Conservation (phyloP, 2,888 invertebrate genomes). For the Tiliacea citrago region DNA sequence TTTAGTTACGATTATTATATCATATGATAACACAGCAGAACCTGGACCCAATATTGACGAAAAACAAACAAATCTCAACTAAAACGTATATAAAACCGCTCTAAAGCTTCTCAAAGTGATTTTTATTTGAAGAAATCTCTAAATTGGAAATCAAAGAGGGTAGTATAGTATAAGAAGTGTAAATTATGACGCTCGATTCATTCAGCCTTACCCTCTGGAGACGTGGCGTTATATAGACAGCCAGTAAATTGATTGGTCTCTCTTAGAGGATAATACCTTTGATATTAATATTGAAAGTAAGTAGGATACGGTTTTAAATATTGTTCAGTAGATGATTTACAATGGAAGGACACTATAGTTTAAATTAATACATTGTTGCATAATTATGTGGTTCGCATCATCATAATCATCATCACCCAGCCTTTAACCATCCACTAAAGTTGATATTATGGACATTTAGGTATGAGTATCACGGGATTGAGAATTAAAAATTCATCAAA, state of each 20-base stretch:
- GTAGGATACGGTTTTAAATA: not conserved
- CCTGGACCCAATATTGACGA: not conserved
- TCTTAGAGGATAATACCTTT: slow-evolving; percentile 22
- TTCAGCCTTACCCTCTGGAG: slow-evolving; percentile 17
- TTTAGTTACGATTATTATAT: no score
- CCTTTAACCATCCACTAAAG: no score
- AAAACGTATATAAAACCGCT: not conserved
- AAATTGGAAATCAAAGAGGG: slow-evolving; percentile 35
- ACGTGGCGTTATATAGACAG: slow-evolving; percentile 26
- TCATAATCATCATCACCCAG: no score
- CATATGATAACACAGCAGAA: not conserved
- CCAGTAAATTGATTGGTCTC: slow-evolving; percentile 36
- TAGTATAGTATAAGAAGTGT: slow-evolving; percentile 17
- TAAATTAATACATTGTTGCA: no score
- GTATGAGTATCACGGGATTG: no score
- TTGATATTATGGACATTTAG: no score
- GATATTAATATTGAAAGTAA: not conserved
- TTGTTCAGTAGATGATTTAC: not conserved
- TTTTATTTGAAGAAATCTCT: slow-evolving; percentile 30
- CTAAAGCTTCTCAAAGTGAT: slow-evolving; percentile 58
- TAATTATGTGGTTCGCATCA: no score
- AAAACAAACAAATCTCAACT: slow-evolving; percentile 10
- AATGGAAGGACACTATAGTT: no score
- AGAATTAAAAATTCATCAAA: not conserved
- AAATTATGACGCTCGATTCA: slow-evolving; percentile 29